Evolutionary conservation across 2,888 invertebrate species (phyloP), one percentile per base, ranked within the genome.

Genomic region (Drosophila mercatorum): DNA sequence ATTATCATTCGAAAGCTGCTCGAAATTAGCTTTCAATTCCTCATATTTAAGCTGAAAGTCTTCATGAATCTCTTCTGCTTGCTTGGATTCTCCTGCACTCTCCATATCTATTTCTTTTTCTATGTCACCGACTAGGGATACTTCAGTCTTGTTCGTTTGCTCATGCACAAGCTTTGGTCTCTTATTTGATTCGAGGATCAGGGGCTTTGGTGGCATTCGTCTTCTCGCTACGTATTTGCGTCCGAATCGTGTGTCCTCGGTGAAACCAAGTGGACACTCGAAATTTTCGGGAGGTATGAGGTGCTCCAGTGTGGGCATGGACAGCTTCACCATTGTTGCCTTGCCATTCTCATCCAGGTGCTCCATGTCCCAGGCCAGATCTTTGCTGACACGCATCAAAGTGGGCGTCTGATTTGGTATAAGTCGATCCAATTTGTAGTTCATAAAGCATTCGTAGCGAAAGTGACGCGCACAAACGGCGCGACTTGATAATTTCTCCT

Each of bases 401-500:
- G 94, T 94, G 2, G 94, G 94, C 5, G 93, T 75, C 3, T 94
- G 94, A 44, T 90, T 90, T 47, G 93, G 92, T 0, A 93, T 85
- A 17, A 94, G 83, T 8, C 94, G 87, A 55, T 94, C 93, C 75
- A 90, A 86, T 92, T 94, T 85, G 88, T 92, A 91, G 79, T 94
- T 93, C 92, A 93, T 92, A 76, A 94, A 94, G 75, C 92, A 93
- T 71, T 93, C 93, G 12, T 92, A 89, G 61, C 93, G 93, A 83
- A 94, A 94, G 81, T 94, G 94, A 5, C 92, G 76, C 12, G 93
- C 94, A 81, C 94, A 94, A 8, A 94, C 88, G 0, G 93, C 93
- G 80, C 93, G 94, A 81, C 94, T 94, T 44, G 92, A 88, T 11
- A 94, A 86, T 76, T 94, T 93, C 28, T 90, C 90, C 28, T 84